These are phyloP conservation scores for Takifugu bimaculatus DNA, from an alignment of 2,113 vertebrate genomes.

Conservation along the genomic window DNA sequence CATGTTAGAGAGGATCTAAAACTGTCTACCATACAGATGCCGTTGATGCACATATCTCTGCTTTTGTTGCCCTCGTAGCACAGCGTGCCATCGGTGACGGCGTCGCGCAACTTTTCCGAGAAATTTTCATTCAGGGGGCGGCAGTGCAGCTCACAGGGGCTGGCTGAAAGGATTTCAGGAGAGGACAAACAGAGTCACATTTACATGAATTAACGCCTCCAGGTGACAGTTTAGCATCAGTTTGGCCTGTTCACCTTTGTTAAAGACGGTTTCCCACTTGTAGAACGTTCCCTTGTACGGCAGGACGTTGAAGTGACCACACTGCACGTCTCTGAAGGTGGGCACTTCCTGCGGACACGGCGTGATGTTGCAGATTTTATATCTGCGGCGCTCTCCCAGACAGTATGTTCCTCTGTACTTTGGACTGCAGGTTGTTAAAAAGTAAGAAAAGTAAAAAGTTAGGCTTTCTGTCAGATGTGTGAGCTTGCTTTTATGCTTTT, in stretches of 20 bases:
- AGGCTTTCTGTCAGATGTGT: neutral
- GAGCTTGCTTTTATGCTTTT: no score
- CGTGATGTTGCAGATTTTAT: conserved; percentile 78
- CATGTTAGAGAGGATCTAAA: neutral
- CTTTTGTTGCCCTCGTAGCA: conserved; percentile 80
- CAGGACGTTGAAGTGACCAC: conserved; percentile 82
- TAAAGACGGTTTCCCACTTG: conserved; percentile 85
- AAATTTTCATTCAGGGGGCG: conserved; percentile 81
- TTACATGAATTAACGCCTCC: neutral
- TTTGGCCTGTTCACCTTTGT: conserved; percentile 73
- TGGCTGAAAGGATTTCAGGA: conserved; percentile 67
- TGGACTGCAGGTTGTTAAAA: conserved; percentile 68
- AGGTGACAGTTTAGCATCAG: neutral
- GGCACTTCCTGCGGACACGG: conserved; percentile 71
- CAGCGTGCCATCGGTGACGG: conserved; percentile 84
- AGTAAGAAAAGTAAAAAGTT: neutral
- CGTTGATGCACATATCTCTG: conserved; percentile 87
- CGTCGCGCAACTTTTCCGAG: conserved; percentile 85
- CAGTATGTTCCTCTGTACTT: conserved; percentile 87
- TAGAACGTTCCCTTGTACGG: conserved; percentile 86
- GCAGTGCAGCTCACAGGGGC: conserved; percentile 93
- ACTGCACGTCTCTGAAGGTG: conserved; percentile 86
- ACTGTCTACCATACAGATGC: conserved; percentile 89
- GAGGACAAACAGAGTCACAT: neutral
- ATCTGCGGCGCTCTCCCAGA: conserved; percentile 83